Percentiles rank a stretch among this genome's conserved stretches.
Evolutionary conservation across 1,140 invertebrate species (phyloP).

Genomic region (Colletes gigas): DNA sequence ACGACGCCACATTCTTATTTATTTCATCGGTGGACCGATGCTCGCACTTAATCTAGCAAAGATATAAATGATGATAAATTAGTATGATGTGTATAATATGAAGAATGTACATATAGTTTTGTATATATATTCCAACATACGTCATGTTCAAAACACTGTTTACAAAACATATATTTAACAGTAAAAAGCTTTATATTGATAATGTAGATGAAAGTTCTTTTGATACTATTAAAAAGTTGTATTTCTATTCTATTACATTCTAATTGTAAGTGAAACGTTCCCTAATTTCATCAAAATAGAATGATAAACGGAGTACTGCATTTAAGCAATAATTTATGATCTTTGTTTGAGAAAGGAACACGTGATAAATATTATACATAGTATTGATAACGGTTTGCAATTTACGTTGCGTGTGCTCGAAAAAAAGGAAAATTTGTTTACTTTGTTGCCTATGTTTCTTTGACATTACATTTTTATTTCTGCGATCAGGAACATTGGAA

Average conservation of each 20-base stretch:
- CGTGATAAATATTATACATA: neutral
- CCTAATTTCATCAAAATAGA: constrained; percentile 40
- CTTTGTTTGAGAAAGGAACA: neutral
- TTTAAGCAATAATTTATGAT: constrained; percentile 17
- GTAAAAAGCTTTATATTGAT: constrained; percentile 57
- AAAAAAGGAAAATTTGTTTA: neutral
- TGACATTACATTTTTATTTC: neutral
- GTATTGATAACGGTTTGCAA: neutral
- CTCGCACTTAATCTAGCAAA: constrained; percentile 32
- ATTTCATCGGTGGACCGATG: constrained; percentile 19
- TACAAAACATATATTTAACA: constrained; percentile 53
- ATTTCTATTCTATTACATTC: constrained; percentile 48
- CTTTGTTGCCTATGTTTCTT: constrained; percentile 22
- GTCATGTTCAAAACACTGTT: constrained; percentile 59
- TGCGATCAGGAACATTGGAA: neutral
- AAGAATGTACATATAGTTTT: constrained; percentile 66
- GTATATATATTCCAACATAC: constrained; percentile 61
- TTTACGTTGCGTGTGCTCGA: neutral
- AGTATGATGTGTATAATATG: constrained; percentile 61
- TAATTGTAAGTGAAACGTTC: constrained; percentile 40
- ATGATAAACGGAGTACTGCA: neutral
- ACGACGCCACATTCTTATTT: no score
- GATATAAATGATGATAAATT: constrained; percentile 54
- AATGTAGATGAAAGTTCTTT: constrained; percentile 46
- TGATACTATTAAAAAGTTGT: constrained; percentile 50